These are phyloP conservation scores for Gymnobelideus leadbeateri DNA, from an alignment of 2,113 vertebrate genomes.

Conservation along the genomic window DNA sequence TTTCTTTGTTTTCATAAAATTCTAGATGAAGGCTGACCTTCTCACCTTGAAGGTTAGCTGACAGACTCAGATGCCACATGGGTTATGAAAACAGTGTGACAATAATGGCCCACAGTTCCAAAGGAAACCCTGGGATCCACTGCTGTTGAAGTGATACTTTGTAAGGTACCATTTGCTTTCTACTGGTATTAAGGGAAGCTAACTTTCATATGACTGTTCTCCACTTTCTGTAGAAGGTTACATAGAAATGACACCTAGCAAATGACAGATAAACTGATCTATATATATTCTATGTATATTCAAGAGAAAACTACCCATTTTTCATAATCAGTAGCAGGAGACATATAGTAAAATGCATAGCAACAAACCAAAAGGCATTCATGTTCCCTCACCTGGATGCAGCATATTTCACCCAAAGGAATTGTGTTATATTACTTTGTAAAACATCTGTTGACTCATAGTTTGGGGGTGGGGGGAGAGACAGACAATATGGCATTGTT, in stretches of 20 bases:
- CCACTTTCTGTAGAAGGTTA: neutral
- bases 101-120: neutral
- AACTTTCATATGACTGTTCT: neutral
- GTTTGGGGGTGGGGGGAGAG: neutral
- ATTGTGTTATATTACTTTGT: neutral
- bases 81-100: neutral
- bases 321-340: neutral
- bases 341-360: neutral
- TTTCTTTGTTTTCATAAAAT: neutral
- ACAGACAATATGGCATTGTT: neutral
- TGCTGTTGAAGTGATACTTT: neutral
- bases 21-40: neutral
- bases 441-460: neutral
- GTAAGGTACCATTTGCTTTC: neutral
- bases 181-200: neutral
- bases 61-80: neutral
- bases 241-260: neutral
- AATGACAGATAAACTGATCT: neutral
- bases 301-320: neutral
- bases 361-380: neutral
- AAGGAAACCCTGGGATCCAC: neutral
- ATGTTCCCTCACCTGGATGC: neutral
- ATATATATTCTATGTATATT: neutral
- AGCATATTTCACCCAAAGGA: neutral
- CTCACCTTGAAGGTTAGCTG: neutral